These are phyloP conservation scores for Engraulis encrasicolus DNA, from an alignment of 2,113 vertebrate species.

Conservation along the genomic window DNA sequence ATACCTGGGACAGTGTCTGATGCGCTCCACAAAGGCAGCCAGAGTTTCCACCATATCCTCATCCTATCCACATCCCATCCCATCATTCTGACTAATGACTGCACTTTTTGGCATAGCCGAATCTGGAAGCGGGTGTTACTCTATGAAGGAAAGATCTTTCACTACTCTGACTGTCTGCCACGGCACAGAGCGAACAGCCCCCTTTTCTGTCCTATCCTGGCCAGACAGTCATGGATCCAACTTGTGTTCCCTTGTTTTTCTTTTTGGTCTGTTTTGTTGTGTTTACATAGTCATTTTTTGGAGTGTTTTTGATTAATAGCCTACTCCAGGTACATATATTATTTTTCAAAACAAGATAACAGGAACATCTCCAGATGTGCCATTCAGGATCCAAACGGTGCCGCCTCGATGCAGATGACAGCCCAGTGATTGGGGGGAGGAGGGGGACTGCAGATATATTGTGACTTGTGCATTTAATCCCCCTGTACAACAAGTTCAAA, in stretches of 20 bases:
- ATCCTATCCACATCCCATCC: background rate
- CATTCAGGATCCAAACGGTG: background rate
- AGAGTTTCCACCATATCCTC: background rate
- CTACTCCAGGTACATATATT: background rate
- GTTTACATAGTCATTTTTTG: background rate
- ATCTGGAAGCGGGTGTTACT: background rate
- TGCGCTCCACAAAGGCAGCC: background rate
- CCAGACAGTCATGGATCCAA: background rate
- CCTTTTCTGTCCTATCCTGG: no score
- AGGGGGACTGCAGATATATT: background rate
- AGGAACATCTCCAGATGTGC: slow-evolving; percentile 1
- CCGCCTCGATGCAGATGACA: slow-evolving; percentile 13
- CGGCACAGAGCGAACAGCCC: background rate
- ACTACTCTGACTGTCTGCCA: background rate
- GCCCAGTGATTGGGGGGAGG: slow-evolving; percentile 11
- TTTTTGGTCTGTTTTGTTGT: slow-evolving; percentile 6
- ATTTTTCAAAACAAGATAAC: background rate
- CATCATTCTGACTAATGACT: background rate
- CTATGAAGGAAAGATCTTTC: background rate
- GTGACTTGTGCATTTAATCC: slow-evolving; percentile 9
- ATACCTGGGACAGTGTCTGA: background rate
- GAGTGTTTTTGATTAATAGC: slow-evolving; percentile 3
- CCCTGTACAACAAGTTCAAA: slow-evolving; percentile 40
- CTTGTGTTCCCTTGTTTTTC: background rate
- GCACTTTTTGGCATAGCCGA: background rate